Evolutionary conservation across 1,140 invertebrate genomes (phyloP).

Genomic region (Dryas iulia): DNA sequence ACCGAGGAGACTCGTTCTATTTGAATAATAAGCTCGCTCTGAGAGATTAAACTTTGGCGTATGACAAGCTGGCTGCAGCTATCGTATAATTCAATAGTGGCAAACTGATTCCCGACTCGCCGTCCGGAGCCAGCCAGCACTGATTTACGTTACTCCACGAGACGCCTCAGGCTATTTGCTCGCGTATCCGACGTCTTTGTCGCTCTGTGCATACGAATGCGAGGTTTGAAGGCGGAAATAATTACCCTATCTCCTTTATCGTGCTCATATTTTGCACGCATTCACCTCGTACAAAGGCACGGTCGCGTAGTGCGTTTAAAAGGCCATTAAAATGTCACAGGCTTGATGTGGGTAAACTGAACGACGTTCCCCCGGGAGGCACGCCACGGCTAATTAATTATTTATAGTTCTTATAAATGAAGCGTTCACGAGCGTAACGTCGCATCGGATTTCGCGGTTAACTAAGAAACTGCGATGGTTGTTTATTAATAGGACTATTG

Average conservation of each 20-base stretch:
- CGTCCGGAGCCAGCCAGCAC: slow-evolving; percentile 15
- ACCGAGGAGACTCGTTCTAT: slow-evolving; percentile 60
- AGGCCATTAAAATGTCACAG: slow-evolving; percentile 68
- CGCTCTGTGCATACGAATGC: slow-evolving; percentile 46
- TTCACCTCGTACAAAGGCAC: slow-evolving; percentile 33
- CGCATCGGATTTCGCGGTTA: slow-evolving; percentile 30
- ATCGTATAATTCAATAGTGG: slow-evolving; percentile 76
- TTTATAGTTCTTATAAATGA: slow-evolving; percentile 62
- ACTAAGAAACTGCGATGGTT: slow-evolving; percentile 6
- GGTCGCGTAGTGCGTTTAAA: slow-evolving; percentile 57
- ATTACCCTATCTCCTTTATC: slow-evolving; percentile 52
- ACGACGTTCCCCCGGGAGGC: slow-evolving; percentile 39
- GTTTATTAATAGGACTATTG: slow-evolving; percentile 23
- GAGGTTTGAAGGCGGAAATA: slow-evolving; percentile 53
- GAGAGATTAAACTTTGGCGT: slow-evolving; percentile 74
- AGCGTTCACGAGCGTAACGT: slow-evolving; percentile 27
- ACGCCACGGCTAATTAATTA: slow-evolving; percentile 55
- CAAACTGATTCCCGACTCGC: slow-evolving; percentile 62
- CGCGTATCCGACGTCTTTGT: slow-evolving; percentile 49
- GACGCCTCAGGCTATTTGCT: slow-evolving; percentile 46
- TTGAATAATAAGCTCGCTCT: slow-evolving; percentile 73
- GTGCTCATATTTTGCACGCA: slow-evolving; percentile 41
- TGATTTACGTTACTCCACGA: slow-evolving; percentile 50
- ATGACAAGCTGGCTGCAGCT: slow-evolving; percentile 69
- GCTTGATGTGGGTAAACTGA: slow-evolving; percentile 57